Base-by-base conservation (phyloP, 2,797 vertebrate genomes). In the Oreonectes daqikongensis region DNA sequence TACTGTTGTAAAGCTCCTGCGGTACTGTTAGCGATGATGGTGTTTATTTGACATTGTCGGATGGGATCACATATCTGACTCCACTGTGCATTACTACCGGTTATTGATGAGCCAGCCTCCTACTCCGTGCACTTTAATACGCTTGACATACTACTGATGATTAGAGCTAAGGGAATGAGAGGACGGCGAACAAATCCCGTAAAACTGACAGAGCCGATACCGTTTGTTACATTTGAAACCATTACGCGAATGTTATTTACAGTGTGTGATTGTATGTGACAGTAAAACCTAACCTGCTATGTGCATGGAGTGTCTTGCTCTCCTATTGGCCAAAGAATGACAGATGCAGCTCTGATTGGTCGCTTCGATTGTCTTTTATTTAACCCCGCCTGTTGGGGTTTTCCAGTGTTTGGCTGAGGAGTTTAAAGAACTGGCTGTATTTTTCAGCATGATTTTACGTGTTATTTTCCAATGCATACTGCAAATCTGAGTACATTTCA, bases 371-470 rank as follows among this genome's bases (percentile, higher is more conserved):
- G 82, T 84, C 76, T 60, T 32, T 83, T 50, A 52, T 4, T 9
- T 46, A 75, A 81, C 57, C 79, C 82, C 86, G 12, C 84, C 77
- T 79, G 9, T 55, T 82, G 90, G 93, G 92, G 89, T 75, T 93
- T 94, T 92, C 91, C 92, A 90, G 85, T 81, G 91, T 89, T 93
- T 53, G 92, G 90, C 89, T 89, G 92, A 78, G 22, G 24, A 46
- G 24, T 65, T 60, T 67, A 11, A 77, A 46, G 67, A 77, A 71
- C 44, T 52, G 66, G 32, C 17, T 53, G 24, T 11, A 40, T n/a
- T n/a, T n/a, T n/a, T n/a, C n/a, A n/a, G n/a, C n/a, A n/a, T n/a
- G n/a, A n/a, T n/a, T n/a, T n/a, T n/a, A n/a, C n/a, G n/a, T n/a
- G n/a, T n/a, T n/a, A n/a, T n/a, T n/a, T n/a, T n/a, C n/a, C n/a